Conservation (phyloP, 2,888 invertebrate genomes). For the Ecdyonurus torrentis region DNA sequence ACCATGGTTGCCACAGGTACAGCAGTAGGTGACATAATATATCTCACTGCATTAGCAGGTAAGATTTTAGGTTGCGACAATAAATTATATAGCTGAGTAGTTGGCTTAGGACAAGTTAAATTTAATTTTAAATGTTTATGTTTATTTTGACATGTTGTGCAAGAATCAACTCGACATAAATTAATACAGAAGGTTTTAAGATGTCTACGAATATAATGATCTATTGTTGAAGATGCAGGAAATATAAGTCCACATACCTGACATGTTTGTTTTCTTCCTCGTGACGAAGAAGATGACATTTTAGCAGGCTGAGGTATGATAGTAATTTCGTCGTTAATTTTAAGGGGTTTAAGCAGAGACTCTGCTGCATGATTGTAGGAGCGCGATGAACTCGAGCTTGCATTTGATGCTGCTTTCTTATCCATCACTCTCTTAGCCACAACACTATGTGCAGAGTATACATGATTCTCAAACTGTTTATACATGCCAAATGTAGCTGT, state of each 20-base stretch:
- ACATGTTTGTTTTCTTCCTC: constrained; percentile 7
- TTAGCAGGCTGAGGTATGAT: constrained; percentile 67
- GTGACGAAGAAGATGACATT: constrained; percentile 10
- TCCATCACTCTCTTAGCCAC: constrained; percentile 76
- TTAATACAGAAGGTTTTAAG: constrained; percentile 12
- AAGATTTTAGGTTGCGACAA: background rate
- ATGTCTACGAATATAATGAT: constrained; percentile 13
- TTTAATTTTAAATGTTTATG: background rate
- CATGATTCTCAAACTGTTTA: constrained; percentile 86
- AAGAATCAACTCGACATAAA: constrained; percentile 12
- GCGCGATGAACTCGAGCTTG: constrained; percentile 11
- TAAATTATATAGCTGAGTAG: background rate
- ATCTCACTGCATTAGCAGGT: no score
- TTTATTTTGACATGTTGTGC: constrained; percentile 12
- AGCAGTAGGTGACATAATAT: background rate
- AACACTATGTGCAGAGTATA: constrained; percentile 82
- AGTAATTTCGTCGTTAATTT: constrained; percentile 79
- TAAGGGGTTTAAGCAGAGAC: constrained; percentile 57
- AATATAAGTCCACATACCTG: constrained; percentile 13
- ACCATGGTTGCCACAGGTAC: no score
- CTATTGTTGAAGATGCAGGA: constrained; percentile 12
- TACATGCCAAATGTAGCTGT: constrained; percentile 92
- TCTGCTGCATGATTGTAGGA: constrained; percentile 24
- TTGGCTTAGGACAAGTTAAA: background rate
- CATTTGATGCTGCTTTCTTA: constrained; percentile 34